Conservation (phyloP, 2,888 invertebrate genomes). For the Napeogenes sylphis region DNA sequence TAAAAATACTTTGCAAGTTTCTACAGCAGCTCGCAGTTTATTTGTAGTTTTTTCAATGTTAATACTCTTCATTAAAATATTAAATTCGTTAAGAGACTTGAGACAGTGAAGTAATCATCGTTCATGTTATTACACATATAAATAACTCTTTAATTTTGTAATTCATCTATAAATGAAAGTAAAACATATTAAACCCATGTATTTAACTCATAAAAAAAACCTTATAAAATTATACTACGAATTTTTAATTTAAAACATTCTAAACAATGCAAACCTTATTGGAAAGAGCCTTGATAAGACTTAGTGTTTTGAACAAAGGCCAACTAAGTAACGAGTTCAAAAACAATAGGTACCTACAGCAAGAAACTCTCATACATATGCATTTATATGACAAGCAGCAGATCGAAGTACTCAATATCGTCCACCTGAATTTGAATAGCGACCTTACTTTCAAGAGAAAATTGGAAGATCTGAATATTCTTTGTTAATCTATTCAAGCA, state of each 20-base stretch:
- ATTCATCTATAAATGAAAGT: constrained; percentile 12
- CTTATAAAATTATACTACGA: too few species aligned
- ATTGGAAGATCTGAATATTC: constrained; percentile 72
- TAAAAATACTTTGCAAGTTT: too few species aligned
- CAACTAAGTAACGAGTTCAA: constrained; percentile 35
- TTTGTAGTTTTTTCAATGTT: too few species aligned
- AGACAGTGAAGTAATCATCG: too few species aligned
- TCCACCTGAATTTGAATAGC: constrained; percentile 64
- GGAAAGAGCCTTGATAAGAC: constrained; percentile 3
- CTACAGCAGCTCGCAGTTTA: too few species aligned
- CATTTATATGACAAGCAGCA: constrained; percentile 47
- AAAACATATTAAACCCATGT: neutral
- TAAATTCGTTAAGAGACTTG: too few species aligned
- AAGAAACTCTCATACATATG: constrained; percentile 53
- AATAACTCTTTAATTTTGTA: too few species aligned
- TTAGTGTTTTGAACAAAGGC: constrained; percentile 30
- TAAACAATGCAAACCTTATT: neutral
- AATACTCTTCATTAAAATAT: too few species aligned
- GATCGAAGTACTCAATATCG: constrained; percentile 65
- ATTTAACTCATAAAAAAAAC: neutral
- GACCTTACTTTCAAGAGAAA: constrained; percentile 62
- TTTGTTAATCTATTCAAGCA: constrained; percentile 61
- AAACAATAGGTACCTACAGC: constrained; percentile 37
- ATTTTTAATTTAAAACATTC: neutral
- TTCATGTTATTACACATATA: too few species aligned